phyloP scores from a whole-genome alignment of 2,888 invertebrate species.

The Andricus quercusramuli region DNA sequence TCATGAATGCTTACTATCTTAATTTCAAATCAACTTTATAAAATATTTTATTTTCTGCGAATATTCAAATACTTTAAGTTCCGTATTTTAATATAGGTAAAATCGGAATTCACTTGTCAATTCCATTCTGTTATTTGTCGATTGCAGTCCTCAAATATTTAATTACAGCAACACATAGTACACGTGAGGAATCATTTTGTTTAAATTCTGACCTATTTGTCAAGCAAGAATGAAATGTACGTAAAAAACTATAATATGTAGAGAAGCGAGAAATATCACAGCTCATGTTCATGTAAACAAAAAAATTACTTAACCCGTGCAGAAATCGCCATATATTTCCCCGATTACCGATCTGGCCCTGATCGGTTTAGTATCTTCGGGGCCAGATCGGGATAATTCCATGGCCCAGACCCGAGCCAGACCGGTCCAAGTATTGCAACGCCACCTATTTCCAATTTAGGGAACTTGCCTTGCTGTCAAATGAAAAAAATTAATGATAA shows the following conservation, averaged over 20 bases:
- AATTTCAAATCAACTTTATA: background rate
- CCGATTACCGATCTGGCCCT: too few species aligned
- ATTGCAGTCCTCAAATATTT: background rate
- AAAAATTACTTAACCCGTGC: too few species aligned
- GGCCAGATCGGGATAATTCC: too few species aligned
- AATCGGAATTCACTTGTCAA: background rate
- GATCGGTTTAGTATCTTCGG: too few species aligned
- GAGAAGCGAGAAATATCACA: background rate
- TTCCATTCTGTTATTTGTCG: background rate
- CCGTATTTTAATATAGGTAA: background rate
- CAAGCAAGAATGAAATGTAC: background rate
- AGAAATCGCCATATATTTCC: too few species aligned
- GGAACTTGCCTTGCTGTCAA: too few species aligned
- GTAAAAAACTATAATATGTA: background rate
- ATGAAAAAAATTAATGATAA: too few species aligned
- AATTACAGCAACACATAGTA: background rate
- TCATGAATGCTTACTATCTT: background rate
- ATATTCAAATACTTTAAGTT: background rate
- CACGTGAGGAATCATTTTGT: background rate
- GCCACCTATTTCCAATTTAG: too few species aligned
- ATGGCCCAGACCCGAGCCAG: too few species aligned
- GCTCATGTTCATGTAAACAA: background rate
- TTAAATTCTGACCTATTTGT: background rate
- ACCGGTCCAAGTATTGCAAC: too few species aligned
- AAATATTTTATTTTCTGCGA: background rate